These are phyloP conservation scores for Poeciliopsis retropinna DNA, from an alignment of 2,113 vertebrate species.

Conservation along the genomic window DNA sequence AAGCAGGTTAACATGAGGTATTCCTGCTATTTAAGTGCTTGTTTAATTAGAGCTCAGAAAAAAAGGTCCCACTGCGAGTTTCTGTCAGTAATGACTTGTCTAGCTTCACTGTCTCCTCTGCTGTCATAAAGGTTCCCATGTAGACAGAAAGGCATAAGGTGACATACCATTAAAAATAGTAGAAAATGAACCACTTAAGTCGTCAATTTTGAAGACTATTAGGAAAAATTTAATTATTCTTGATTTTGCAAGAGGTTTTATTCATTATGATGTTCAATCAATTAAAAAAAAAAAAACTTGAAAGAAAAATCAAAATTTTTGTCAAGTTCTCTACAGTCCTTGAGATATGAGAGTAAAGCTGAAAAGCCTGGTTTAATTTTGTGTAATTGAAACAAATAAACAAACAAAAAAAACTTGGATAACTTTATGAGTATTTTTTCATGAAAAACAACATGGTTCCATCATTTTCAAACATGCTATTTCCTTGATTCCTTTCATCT, in stretches of 20 bases:
- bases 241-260: neutral
- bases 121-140: neutral
- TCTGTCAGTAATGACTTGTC: neutral
- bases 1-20: neutral
- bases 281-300: too few relatives aligned
- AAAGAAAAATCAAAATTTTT: too few relatives aligned
- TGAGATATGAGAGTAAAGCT: too few relatives aligned
- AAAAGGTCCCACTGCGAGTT: neutral
- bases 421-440: neutral
- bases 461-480: neutral
- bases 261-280: neutral
- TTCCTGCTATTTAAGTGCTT: neutral
- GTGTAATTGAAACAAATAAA: neutral
- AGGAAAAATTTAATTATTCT: too few relatives aligned
- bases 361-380: neutral
- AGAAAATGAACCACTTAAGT: neutral
- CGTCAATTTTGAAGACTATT: neutral
- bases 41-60: neutral
- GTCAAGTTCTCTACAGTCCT: too few relatives aligned
- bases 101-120: neutral
- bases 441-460: neutral
- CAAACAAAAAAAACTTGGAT: neutral
- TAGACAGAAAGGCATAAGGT: neutral
- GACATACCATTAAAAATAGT: too few relatives aligned
- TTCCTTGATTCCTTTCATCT: neutral